Evolutionary conservation across 2,888 invertebrate species (phyloP).

Genomic region (Thera obeliscata): DNA sequence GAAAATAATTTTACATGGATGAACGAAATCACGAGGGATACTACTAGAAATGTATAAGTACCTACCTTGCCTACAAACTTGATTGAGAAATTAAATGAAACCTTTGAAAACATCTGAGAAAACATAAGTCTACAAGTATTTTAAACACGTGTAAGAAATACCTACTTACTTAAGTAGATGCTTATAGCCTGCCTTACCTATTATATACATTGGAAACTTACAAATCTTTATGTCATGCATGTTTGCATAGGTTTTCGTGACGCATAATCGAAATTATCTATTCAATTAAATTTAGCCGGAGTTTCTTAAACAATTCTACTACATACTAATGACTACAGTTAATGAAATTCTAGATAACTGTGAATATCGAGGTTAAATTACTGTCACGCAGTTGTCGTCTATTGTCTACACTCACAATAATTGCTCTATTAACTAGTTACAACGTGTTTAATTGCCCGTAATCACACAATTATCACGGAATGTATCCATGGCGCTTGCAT

Average conservation of each 20-base stretch:
- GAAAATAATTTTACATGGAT: too few relatives aligned
- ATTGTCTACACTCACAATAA: constrained; percentile 28
- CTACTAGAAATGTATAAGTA: neutral
- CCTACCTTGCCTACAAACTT: neutral
- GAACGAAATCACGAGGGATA: too few relatives aligned
- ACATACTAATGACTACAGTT: neutral
- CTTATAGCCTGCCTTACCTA: too few relatives aligned
- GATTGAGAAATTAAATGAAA: neutral
- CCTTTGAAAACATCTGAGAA: constrained; percentile 1
- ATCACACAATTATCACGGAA: constrained; percentile 33
- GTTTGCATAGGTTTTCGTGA: too few relatives aligned
- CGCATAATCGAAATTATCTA: too few relatives aligned
- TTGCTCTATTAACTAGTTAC: constrained; percentile 36
- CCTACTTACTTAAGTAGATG: neutral
- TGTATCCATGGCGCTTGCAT: constrained; percentile 23
- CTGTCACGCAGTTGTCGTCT: constrained; percentile 29
- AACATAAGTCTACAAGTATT: neutral
- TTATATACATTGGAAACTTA: too few relatives aligned
- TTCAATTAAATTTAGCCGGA: too few relatives aligned
- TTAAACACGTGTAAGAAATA: constrained; percentile 4
- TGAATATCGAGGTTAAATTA: constrained; percentile 20
- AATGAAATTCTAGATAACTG: neutral
- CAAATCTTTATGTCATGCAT: too few relatives aligned
- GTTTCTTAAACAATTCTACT: neutral
- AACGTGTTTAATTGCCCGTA: constrained; percentile 37